Base-by-base conservation (phyloP, 1,140 invertebrate genomes). In the Acromyrmex heyeri region DNA sequence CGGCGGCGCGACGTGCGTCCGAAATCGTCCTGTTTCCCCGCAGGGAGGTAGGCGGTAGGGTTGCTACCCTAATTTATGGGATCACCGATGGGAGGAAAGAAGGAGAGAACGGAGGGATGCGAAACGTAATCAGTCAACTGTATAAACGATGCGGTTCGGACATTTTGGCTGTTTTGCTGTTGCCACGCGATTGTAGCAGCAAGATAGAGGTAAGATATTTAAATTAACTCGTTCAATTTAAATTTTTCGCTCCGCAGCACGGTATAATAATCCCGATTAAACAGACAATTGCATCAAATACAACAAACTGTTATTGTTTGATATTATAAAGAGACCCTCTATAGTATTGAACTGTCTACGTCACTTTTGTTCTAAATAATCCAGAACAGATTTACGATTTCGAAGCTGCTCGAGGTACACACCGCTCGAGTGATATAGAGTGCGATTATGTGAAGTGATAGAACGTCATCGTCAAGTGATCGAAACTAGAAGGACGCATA, bases 61-160 rank as follows among this genome's bases (percentile, higher is more conserved):
- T 69, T 44, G 44, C 57, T 24, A 62, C 44, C 53, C 76, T 88
- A 90, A 90, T 90, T 90, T 90, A 90, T 70, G 21, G 62, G 18
- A 57, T 27, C 21, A 30, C 65, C 44, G 64, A 64, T 53, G 7
- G 62, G 30, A 55, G 38, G 30, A 77, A 85, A 75, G 65, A 62
- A 70, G 55, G 55, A 87, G 1, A 67, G 55, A 12, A 18, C 61
- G 55, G 57, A 77, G 53, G 38, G 57, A 75, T 24, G 70, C n/a
- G 24, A 8, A 44, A 8, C n/a, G 59, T 55, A 75, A 76, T 72
- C 55, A 64, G 73, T 85, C n/a, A 70, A 62, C 67, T 75, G 62
- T 78, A 85, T 78, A 77, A 85, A 85, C 61, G 55, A 82, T 53
- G 64, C 65, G 64, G 55, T 61, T 48, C n/a, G 48, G 50, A 21